These are phyloP conservation scores for Oophaga pumilio DNA, from an alignment of 2,113 vertebrate genomes.

Conservation along the genomic window DNA sequence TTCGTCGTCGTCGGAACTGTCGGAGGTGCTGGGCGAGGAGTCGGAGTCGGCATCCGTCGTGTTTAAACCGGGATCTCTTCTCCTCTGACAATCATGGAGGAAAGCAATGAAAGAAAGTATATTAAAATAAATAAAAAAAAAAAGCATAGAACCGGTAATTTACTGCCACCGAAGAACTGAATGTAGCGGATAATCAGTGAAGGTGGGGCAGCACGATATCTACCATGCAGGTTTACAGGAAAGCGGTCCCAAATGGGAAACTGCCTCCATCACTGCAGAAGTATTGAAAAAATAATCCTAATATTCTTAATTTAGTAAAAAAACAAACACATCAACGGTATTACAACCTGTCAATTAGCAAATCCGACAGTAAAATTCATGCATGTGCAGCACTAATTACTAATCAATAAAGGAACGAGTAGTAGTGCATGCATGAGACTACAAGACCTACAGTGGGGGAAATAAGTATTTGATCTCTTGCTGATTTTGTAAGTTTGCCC, in stretches of 20 bases:
- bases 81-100: slow-evolving; percentile 66
- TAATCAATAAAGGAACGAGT: neutral
- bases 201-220: neutral
- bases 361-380: neutral
- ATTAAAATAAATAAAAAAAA: neutral
- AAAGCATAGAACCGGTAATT: neutral
- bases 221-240: no score
- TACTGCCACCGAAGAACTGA: neutral
- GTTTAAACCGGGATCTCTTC: slow-evolving; percentile 73
- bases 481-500: no score
- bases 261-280: no score
- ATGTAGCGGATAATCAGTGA: neutral
- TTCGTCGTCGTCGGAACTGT: slow-evolving; percentile 89
- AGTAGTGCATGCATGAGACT: neutral
- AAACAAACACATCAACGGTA: neutral
- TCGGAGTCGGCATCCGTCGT: slow-evolving; percentile 82
- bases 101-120: no score
- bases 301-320: neutral
- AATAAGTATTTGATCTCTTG: no score
- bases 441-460: neutral
- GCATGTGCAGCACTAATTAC: neutral
- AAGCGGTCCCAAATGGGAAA: no score
- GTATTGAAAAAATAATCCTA: no score
- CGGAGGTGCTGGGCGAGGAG: slow-evolving; percentile 87
- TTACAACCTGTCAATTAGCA: slow-evolving; percentile 10